phyloP scores from a whole-genome alignment of 2,888 invertebrate genomes.

The Ochropleura leucogaster region DNA sequence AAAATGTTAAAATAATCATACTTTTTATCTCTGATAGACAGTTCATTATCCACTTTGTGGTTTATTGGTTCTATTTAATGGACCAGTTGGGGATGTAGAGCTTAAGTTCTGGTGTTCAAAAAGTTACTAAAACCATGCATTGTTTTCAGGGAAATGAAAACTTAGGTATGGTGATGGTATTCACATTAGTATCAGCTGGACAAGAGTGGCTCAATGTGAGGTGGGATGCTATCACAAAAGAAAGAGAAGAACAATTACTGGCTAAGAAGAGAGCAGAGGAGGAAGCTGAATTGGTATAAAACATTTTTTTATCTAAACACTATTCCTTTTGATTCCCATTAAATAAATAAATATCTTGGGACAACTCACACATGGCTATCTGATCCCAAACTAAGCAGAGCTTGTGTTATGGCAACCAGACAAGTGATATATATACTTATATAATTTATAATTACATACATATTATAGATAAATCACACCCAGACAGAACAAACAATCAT shows the following conservation, averaged over 20 bases:
- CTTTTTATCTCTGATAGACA: neutral
- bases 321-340: neutral
- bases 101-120: too few relatives aligned
- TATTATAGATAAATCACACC: too few relatives aligned
- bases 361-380: too few relatives aligned
- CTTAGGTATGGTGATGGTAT: slow-evolving; percentile 99
- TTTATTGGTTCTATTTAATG: neutral
- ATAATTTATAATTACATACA: too few relatives aligned
- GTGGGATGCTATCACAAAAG: slow-evolving; percentile 94
- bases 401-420: too few relatives aligned
- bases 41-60: neutral
- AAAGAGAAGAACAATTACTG: slow-evolving; percentile 93
- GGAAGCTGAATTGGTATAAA: slow-evolving; percentile 95
- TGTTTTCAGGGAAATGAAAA: slow-evolving; percentile 94
- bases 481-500: too few relatives aligned
- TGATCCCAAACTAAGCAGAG: too few relatives aligned
- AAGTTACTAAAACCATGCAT: neutral
- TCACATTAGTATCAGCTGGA: slow-evolving; percentile 97
- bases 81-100: neutral
- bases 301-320: neutral
- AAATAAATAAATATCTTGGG: too few relatives aligned
- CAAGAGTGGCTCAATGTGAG: slow-evolving; percentile 97
- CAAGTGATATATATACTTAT: too few relatives aligned
- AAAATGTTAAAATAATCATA: neutral
- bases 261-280: slow-evolving; percentile 94